Base-by-base conservation (phyloP, 2,888 invertebrate genomes). In the Dynastes maya region DNA sequence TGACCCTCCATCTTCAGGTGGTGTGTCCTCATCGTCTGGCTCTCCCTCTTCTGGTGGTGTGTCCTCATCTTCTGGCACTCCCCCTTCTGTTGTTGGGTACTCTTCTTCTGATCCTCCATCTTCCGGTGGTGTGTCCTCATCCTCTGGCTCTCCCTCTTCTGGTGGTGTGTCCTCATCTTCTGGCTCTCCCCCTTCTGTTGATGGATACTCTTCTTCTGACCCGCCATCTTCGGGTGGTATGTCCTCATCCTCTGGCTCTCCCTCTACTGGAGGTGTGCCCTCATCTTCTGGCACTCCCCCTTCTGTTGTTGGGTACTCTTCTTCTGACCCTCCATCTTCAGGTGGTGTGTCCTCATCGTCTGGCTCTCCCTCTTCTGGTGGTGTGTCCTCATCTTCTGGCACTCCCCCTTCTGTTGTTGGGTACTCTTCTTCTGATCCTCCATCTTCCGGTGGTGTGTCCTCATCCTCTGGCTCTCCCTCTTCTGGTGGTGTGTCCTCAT, bases 11-110 rank as follows among this genome's bases (percentile, higher is more conserved):
- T 27, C 51, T 29, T 53, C 51, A 55, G 32, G 6, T 71, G 5
- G 11, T 55, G 32, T 53, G 16, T 53, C 53, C 37, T 76, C 76
- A 49, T 27, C 70, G 4, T 70, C 70, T 3, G 22, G 8, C 49
- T 68, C 63, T 16, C 55, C 16, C 1, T 16, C 71, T 16, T 11
- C 16, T 55, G 37, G 3, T 37, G 37, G 3, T 5, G 6, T 6
- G 4, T 37, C 37, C 6, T 37, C 4, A 5, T 32, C 71, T 0
- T 9, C 71, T 32, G 16, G 22, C 53, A 32, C 22, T 22, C 22
- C 55, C 37, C 40, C 51, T 29, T 53, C 51, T 67, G 32, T 16
- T 71, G 5, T 29, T 55, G 32, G n/a, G 16, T 53, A 51, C 32
- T 76, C 76, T 63, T 51, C 29, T 51, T 27, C 70, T 11, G 22